A percentile compares a stretch with the other conserved stretches of the same genome.
Conservation (phyloP, 92 coral and sea anemone genomes). For the Epizoanthus ramosus region DNA sequence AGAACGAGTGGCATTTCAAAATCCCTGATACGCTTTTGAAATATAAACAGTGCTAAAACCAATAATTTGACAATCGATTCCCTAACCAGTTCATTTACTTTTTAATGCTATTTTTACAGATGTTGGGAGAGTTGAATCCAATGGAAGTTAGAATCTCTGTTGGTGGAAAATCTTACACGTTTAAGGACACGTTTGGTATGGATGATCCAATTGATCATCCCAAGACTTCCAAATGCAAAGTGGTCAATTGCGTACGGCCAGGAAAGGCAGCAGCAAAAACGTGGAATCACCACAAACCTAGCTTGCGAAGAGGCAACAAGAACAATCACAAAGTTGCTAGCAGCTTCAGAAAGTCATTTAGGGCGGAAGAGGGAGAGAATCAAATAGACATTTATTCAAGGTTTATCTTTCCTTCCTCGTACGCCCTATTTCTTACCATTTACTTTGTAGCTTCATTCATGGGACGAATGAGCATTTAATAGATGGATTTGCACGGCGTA, state of each 20-base stretch:
- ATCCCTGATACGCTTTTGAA: too few species aligned
- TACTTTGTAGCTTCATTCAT: slow-evolving; percentile 48
- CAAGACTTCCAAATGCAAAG: slow-evolving; percentile 49
- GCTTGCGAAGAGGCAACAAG: slow-evolving; percentile 41
- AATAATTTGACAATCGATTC: too few species aligned
- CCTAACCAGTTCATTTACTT: background rate
- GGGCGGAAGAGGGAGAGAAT: slow-evolving; percentile 62
- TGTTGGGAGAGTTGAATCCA: slow-evolving; percentile 55
- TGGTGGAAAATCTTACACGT: slow-evolving; percentile 78
- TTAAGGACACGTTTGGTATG: slow-evolving; percentile 63
- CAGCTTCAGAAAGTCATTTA: slow-evolving; percentile 56
- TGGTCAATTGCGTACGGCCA: slow-evolving; percentile 44
- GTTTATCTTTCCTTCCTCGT: slow-evolving; percentile 71
- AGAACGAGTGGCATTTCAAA: too few species aligned
- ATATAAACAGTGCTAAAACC: too few species aligned
- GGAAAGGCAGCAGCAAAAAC: slow-evolving; percentile 60
- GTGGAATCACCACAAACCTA: slow-evolving; percentile 73
- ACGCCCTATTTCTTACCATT: slow-evolving; percentile 61
- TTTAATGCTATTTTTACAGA: background rate
- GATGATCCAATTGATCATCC: slow-evolving; percentile 22
- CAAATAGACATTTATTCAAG: slow-evolving; percentile 75
- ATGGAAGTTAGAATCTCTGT: slow-evolving; percentile 78
- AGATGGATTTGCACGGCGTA: too few species aligned
- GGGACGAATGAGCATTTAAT: background rate
- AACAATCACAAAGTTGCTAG: slow-evolving; percentile 33